Evolutionary conservation across 2,797 vertebrate genomes (phyloP).

Genomic region (Labeo calbasu): DNA sequence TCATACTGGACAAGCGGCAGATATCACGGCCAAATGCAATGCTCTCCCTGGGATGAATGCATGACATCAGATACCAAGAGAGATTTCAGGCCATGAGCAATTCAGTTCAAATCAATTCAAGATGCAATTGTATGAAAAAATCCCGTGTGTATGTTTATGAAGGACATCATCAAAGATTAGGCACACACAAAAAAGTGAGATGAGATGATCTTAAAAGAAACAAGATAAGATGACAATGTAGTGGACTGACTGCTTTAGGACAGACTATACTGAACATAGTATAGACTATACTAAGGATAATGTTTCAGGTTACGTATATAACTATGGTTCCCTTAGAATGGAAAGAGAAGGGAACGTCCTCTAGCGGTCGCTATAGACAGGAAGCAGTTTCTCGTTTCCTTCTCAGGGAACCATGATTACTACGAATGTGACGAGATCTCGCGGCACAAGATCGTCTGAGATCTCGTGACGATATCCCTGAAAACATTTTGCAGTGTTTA

Average conservation of each 20-base stretch:
- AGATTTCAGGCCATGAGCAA: not conserved
- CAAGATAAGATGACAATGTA: not conserved
- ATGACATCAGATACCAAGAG: not conserved
- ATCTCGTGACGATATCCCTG: no score
- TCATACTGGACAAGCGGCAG: not conserved
- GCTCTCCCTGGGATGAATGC: not conserved
- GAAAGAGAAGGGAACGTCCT: no score
- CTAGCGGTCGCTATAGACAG: no score
- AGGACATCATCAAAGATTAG: conserved; percentile 6
- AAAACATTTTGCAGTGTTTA: no score
- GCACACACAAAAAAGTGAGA: not conserved
- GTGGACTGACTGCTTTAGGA: not conserved
- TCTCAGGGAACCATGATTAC: no score
- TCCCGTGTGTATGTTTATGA: not conserved
- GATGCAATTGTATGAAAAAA: not conserved
- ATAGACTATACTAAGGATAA: no score
- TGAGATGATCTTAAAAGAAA: no score
- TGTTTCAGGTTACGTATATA: no score
- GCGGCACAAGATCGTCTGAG: no score
- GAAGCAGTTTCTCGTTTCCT: no score
- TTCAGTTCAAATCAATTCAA: not conserved
- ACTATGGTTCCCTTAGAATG: no score
- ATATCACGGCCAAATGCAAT: not conserved
- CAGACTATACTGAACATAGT: not conserved
- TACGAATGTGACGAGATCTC: no score